A percentile compares a stretch with the other conserved stretches of the same genome.
Evolutionary conservation across 2,888 invertebrate genomes (phyloP).

Genomic region (Acanthococcus lagerstroemiae): DNA sequence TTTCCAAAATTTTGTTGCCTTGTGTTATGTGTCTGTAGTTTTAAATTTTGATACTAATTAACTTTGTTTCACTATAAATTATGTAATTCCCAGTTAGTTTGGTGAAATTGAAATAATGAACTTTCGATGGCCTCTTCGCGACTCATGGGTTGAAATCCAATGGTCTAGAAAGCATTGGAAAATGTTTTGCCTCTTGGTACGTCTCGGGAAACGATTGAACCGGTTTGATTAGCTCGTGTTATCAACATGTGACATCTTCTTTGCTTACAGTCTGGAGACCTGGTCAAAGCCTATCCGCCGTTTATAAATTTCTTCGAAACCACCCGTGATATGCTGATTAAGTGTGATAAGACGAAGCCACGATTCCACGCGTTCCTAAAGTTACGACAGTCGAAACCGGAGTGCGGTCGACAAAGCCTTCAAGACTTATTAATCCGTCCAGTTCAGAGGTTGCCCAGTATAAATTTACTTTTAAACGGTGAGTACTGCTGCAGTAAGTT

Average conservation of each 20-base stretch:
- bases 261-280: constrained; percentile 57
- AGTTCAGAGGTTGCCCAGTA: constrained; percentile 92
- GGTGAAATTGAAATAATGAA: no score
- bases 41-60: no score
- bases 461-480: constrained; percentile 88
- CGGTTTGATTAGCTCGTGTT: no score
- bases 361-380: constrained; percentile 95
- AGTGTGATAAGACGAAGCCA: constrained; percentile 85
- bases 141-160: not conserved
- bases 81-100: no score
- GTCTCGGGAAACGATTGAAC: no score
- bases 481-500: constrained; percentile 39
- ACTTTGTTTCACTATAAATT: no score
- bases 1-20: no score
- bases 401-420: constrained; percentile 90
- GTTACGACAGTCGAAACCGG: constrained; percentile 84
- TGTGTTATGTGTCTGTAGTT: no score
- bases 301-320: constrained; percentile 98
- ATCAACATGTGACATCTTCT: not conserved
- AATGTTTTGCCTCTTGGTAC: no score
- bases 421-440: constrained; percentile 94
- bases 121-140: not conserved
- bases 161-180: no score
- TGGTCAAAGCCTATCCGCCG: constrained; percentile 90
- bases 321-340: constrained; percentile 81